Evolutionary conservation across 1,140 invertebrate species (phyloP), one percentile per base, ranked within the genome.

Genomic region (Monomorium pharaonis): DNA sequence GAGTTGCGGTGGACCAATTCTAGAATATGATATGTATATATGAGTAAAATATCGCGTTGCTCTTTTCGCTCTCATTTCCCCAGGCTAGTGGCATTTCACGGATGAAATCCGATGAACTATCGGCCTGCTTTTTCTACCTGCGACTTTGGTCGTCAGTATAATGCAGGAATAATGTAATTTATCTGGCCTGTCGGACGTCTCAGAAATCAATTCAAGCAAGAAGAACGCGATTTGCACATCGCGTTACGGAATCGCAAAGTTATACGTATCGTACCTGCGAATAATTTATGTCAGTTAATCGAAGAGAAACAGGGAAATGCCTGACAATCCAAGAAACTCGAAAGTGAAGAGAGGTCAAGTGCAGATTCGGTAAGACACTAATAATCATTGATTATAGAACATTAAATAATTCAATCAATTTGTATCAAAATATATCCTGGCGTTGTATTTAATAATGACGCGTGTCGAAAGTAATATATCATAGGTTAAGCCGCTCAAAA

Each of bases 141-240:
- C 21, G 16, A 21, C 62, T 2, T 16, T 14, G 30, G 42, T 69
- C 62, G 62, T 37, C 51, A 24, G n/a, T 58, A 44, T 84, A 33
- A 69, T n/a, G 21, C n/a, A 42, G 65, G 54, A 56, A 75, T 49
- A 56, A 90, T 88, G 86, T 85, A 85, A 91, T 87, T 84, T 67
- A 84, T 75, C 70, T 62, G 81, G 60, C 58, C 72, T n/a, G 1
- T 62, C 47, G 56, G 74, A 89, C 91, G 85, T 90, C 90, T 92
- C 87, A 91, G 80, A 86, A 85, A 88, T 84, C 75, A 81, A 85
- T 89, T 84, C 75, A 81, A 86, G 76, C 63, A 44, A 44, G 56
- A 69, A 49, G 67, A 63, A 80, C 75, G 30, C 18, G 24, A 42
- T 16, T 65, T 5, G 9, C 1, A 14, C 14, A 4, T 12, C 3